Conservation (phyloP, 2,113 vertebrate genomes). For the Scolopax mira region DNA sequence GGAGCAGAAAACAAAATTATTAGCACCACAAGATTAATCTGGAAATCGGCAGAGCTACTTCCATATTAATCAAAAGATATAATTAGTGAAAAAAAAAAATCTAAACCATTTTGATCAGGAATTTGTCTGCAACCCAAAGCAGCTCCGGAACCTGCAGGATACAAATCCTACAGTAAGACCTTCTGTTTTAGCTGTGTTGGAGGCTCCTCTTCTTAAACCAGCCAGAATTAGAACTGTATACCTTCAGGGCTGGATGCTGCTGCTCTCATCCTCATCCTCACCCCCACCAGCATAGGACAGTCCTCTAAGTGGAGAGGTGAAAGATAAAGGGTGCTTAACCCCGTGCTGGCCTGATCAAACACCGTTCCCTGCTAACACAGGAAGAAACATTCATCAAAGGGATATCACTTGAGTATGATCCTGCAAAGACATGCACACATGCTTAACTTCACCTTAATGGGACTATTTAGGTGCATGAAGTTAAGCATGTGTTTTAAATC, state of each 20-base stretch:
- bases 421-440: slow-evolving; percentile 30
- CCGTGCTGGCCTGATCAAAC: slow-evolving; percentile 58
- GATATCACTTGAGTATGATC: slow-evolving; percentile 35
- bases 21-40: neutral
- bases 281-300: neutral
- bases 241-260: neutral
- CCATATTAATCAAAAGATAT: neutral
- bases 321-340: slow-evolving; percentile 39
- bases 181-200: neutral
- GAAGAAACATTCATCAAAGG: slow-evolving; percentile 62
- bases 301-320: neutral
- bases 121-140: neutral
- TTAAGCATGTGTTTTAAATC: slow-evolving; percentile 62
- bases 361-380: slow-evolving; percentile 42
- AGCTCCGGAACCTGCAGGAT: neutral
- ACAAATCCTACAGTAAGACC: neutral
- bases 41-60: neutral
- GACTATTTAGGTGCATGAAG: slow-evolving; percentile 38
- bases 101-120: neutral
- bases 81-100: neutral
- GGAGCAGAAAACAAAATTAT: neutral
- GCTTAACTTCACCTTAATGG: slow-evolving; percentile 36
- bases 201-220: neutral
- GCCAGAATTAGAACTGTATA: neutral
- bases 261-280: neutral